Conservation (phyloP, 1,140 invertebrate genomes). For the Teleopsis dalmanni region DNA sequence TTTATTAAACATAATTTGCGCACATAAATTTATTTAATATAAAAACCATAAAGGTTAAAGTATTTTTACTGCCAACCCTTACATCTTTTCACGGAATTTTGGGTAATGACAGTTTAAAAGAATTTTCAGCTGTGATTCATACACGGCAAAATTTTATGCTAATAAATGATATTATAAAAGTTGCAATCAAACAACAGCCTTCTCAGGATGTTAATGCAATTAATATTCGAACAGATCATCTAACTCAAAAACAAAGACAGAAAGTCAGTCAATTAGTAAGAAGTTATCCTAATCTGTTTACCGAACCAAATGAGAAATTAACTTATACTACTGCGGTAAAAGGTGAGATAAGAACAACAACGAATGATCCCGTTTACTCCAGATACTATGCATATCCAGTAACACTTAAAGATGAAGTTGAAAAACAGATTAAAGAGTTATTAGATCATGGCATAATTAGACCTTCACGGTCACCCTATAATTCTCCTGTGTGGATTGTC, state of each 20-base stretch:
- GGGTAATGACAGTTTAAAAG: constrained; percentile 9
- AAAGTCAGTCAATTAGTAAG: constrained; percentile 1
- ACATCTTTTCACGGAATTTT: constrained; percentile 6
- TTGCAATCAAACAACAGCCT: background rate
- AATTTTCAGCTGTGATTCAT: constrained; percentile 9
- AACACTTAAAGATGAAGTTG: constrained; percentile 20
- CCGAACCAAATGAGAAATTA: constrained; percentile 3
- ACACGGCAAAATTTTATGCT: background rate
- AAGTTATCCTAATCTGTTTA: constrained; percentile 4
- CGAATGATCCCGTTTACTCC: constrained; percentile 11
- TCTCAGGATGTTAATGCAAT: constrained; percentile 6
- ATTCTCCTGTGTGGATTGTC: constrained; percentile 20
- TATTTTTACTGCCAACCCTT: constrained; percentile 4
- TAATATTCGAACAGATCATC: background rate
- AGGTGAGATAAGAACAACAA: constrained; percentile 10
- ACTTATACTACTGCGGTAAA: constrained; percentile 7
- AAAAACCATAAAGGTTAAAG: background rate
- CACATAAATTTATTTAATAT: constrained; percentile 2
- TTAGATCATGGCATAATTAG: constrained; percentile 25
- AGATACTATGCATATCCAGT: constrained; percentile 21
- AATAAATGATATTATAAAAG: background rate
- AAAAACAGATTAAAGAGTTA: constrained; percentile 26
- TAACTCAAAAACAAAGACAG: constrained; percentile 2
- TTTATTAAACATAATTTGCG: no score
- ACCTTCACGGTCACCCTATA: constrained; percentile 19